These are phyloP conservation scores for Popillia japonica DNA, from an alignment of 1,140 invertebrate genomes.

Conservation along the genomic window DNA sequence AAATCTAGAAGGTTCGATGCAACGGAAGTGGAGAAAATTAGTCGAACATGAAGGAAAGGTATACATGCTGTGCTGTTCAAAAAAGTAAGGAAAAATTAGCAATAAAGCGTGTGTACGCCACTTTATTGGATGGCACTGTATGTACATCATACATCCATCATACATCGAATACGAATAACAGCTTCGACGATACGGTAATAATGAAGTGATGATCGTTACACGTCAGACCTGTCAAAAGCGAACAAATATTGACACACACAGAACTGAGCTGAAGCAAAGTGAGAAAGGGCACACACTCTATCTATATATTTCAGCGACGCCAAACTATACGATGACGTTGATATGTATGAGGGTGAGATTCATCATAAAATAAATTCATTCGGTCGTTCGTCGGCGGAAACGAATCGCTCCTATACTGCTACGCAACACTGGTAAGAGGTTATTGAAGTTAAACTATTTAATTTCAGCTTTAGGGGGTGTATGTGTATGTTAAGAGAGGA, in stretches of 20 bases:
- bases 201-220: slow-evolving; percentile 27
- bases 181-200: neutral
- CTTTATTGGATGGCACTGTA: too few species aligned
- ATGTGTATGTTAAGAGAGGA: slow-evolving; percentile 33
- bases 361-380: slow-evolving; percentile 27
- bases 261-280: neutral
- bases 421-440: slow-evolving; percentile 29
- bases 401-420: neutral
- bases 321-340: neutral
- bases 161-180: slow-evolving; percentile 2
- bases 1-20: too few species aligned
- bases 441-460: slow-evolving; percentile 58
- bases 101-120: too few species aligned
- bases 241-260: slow-evolving; percentile 18
- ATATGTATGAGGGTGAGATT: slow-evolving; percentile 14
- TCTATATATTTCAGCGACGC: neutral
- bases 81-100: too few species aligned
- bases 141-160: slow-evolving; percentile 1
- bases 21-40: too few species aligned
- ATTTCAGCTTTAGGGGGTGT: slow-evolving; percentile 46
- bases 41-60: too few species aligned
- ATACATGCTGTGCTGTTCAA: too few species aligned
- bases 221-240: slow-evolving; percentile 28
- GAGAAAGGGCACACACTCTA: neutral
- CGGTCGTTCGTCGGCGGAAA: neutral